Conservation (phyloP, 2,888 invertebrate genomes). For the Actias luna region DNA sequence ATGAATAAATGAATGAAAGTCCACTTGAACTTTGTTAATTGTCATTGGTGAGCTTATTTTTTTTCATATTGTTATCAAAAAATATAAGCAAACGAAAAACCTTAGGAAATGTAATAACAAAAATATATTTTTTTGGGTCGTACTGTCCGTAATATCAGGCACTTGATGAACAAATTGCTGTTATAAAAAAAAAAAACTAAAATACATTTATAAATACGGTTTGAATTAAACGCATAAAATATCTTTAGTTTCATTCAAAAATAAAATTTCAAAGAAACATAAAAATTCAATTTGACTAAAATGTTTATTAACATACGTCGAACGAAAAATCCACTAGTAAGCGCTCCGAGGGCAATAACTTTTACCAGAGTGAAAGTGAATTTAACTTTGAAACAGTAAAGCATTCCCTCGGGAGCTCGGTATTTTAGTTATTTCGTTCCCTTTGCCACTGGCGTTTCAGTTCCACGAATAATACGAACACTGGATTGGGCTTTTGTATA, state of each 20-base stretch:
- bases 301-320: neutral
- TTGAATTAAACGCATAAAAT: neutral
- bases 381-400: conserved; percentile 31
- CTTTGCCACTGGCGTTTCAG: conserved; percentile 5
- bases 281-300: conserved; percentile 1
- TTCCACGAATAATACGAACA: neutral
- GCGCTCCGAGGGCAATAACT: conserved; percentile 11
- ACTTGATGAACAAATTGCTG: no score
- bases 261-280: neutral
- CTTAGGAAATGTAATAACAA: no score
- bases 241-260: neutral
- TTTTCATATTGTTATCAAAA: no score
- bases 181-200: no score
- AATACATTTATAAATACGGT: no score
- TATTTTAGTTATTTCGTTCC: conserved; percentile 28
- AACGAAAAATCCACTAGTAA: neutral
- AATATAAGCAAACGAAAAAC: no score
- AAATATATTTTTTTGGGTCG: no score
- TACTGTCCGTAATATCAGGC: no score
- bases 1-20: no score
- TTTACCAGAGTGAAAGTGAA: conserved; percentile 24
- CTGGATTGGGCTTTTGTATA: neutral
- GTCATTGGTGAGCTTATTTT: no score
- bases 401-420: conserved; percentile 21
- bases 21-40: no score